A percentile compares a stretch with the other conserved stretches of the same genome.
These are phyloP conservation scores for Ooceraea biroi DNA, from an alignment of 1,140 invertebrate genomes.

Conservation along the genomic window DNA sequence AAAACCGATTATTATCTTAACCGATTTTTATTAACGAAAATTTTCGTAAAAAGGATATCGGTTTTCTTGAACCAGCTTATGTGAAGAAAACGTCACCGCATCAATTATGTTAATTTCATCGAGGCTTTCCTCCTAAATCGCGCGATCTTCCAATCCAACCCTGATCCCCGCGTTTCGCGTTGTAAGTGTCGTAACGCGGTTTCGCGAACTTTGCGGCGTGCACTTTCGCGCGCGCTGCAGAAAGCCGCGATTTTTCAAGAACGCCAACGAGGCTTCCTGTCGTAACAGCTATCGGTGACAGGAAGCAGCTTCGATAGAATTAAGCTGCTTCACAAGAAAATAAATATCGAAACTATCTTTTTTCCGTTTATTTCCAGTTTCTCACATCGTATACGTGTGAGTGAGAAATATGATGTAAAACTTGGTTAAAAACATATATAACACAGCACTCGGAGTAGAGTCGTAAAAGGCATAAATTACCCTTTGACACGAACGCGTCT, in stretches of 20 bases:
- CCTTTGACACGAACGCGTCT: constrained; percentile 50
- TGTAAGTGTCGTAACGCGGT: constrained; percentile 12
- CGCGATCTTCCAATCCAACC: not conserved
- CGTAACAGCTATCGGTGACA: constrained; percentile 46
- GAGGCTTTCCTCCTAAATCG: not conserved
- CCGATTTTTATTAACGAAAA: not conserved
- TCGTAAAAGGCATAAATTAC: constrained; percentile 25
- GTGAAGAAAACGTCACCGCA: not conserved
- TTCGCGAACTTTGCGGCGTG: constrained; percentile 22
- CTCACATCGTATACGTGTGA: too few species aligned
- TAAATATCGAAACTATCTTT: too few species aligned
- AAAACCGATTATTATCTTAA: not conserved
- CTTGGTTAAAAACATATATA: not conserved
- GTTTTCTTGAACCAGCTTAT: not conserved
- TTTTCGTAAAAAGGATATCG: not conserved
- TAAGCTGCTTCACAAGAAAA: too few species aligned
- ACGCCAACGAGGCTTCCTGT: constrained; percentile 45
- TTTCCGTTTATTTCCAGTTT: too few species aligned
- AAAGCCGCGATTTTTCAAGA: constrained; percentile 53
- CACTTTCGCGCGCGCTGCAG: constrained; percentile 3
- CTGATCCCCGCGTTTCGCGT: not conserved
- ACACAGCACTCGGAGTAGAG: not conserved
- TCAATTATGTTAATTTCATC: not conserved
- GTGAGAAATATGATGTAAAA: not conserved
- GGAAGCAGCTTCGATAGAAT: too few species aligned